Percentiles rank a stretch among this genome's conserved stretches.
phyloP scores from a whole-genome alignment of 2,113 vertebrate genomes.

The Chaenocephalus aceratus region DNA sequence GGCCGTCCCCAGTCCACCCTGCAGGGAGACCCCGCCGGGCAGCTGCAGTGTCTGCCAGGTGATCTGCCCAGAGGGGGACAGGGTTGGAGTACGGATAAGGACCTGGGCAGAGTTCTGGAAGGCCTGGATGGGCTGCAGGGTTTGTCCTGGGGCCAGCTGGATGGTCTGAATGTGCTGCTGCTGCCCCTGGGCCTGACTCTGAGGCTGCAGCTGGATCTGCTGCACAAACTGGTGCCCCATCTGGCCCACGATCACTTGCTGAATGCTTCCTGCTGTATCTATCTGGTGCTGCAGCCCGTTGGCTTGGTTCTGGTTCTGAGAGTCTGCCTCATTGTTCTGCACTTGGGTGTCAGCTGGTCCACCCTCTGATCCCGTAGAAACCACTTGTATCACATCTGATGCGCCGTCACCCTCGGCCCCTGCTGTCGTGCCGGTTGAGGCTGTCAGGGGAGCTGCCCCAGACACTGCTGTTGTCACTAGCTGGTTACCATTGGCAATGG shows the following conservation, averaged over 20 bases:
- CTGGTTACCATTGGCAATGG: constrained; percentile 95
- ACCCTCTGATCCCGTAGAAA: constrained; percentile 85
- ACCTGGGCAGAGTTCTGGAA: constrained; percentile 95
- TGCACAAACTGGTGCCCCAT: constrained; percentile 93
- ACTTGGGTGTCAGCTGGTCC: constrained; percentile 84
- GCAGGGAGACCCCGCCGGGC: constrained; percentile 84
- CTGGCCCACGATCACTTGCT: constrained; percentile 96
- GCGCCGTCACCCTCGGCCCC: constrained; percentile 83
- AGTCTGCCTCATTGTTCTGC: constrained; percentile 85
- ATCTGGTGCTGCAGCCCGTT: constrained; percentile 91
- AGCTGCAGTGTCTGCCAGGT: constrained; percentile 99
- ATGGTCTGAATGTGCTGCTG: constrained; percentile 95
- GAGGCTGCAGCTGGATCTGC: constrained; percentile 94
- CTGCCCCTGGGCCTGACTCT: constrained; percentile 80
- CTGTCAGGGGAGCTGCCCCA: constrained; percentile 83
- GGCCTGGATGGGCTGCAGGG: constrained; percentile 87
- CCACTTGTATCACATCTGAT: constrained; percentile 87
- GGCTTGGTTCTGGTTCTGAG: constrained; percentile 88
- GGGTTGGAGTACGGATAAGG: constrained; percentile 95
- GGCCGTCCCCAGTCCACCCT: constrained; percentile 92
- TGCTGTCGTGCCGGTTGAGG: constrained; percentile 82
- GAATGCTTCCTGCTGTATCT: constrained; percentile 89
- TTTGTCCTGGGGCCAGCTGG: constrained; percentile 89
- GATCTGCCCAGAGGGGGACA: constrained; percentile 96
- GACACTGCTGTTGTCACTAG: constrained; percentile 85